A percentile compares a stretch with the other conserved stretches of the same genome.
Evolutionary conservation across 2,113 vertebrate genomes (phyloP).

Genomic region (Hippocampus abdominalis): DNA sequence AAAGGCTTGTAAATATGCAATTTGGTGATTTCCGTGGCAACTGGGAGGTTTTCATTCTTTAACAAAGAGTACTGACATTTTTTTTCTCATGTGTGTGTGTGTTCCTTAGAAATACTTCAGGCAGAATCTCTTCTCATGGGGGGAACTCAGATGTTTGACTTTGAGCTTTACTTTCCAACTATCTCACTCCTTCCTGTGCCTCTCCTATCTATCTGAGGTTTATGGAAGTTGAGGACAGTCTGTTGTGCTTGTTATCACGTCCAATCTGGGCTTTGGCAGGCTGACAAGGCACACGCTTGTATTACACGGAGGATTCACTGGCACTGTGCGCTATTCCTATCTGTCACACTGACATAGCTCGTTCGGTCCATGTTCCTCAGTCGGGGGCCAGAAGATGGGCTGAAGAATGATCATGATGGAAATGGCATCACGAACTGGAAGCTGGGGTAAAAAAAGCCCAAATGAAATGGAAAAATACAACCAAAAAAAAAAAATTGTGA

Average conservation of each 20-base stretch:
- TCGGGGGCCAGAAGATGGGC: slow-evolving; percentile 40
- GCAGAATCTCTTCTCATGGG: slow-evolving; percentile 9
- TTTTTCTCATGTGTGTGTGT: no score
- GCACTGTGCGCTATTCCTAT: slow-evolving; percentile 58
- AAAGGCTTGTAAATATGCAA: no score
- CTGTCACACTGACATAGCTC: slow-evolving; percentile 61
- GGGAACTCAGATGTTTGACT: slow-evolving; percentile 6
- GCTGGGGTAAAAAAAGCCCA: not conserved
- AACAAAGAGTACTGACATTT: no score
- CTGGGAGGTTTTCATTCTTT: not conserved
- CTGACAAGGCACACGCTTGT: slow-evolving; percentile 68
- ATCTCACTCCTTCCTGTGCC: slow-evolving; percentile 16
- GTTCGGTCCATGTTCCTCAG: slow-evolving; percentile 39
- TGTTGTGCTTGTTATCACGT: slow-evolving; percentile 63
- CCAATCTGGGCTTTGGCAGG: slow-evolving; percentile 70
- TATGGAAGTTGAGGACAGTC: slow-evolving; percentile 47
- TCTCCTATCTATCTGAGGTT: not conserved
- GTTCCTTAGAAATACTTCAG: not conserved
- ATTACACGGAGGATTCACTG: slow-evolving; percentile 73
- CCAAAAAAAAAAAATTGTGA: not conserved
- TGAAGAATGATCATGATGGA: not conserved
- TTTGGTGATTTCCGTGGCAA: not conserved
- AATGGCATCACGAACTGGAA: not conserved
- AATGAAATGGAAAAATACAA: not conserved
- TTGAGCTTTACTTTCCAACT: slow-evolving; percentile 8